Evolutionary conservation across 2,797 vertebrate genomes (phyloP).

Genomic region (Brotula barbata): DNA sequence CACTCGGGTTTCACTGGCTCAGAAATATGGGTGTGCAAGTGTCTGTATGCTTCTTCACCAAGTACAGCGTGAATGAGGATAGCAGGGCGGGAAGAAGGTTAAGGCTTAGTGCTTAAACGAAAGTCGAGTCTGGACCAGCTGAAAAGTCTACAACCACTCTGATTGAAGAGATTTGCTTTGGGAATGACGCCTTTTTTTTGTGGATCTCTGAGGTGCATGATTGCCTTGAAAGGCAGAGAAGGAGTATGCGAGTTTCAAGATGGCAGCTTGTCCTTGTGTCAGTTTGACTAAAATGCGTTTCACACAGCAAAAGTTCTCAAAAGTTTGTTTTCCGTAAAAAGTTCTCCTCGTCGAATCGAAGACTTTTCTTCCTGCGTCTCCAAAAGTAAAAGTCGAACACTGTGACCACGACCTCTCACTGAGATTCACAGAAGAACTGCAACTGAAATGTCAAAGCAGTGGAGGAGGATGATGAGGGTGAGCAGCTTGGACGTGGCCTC

Average conservation of each 20-base stretch:
- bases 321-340: conserved; percentile 55
- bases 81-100: conserved; percentile 76
- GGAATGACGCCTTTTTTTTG: conserved; percentile 73
- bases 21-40: conserved; percentile 82
- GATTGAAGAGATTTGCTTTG: conserved; percentile 69
- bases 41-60: conserved; percentile 74
- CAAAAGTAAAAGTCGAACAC: conserved; percentile 70
- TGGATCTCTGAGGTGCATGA: conserved; percentile 75
- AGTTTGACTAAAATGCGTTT: conserved; percentile 73
- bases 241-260: conserved; percentile 66
- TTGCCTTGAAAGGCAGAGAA: conserved; percentile 68
- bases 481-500: conserved; percentile 69
- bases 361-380: conserved; percentile 57
- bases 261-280: conserved; percentile 72
- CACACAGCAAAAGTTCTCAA: conserved; percentile 51
- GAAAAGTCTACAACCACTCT: conserved; percentile 70
- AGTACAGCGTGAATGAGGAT: conserved; percentile 72
- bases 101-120: conserved; percentile 83
- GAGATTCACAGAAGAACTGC: conserved; percentile 55
- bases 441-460: conserved; percentile 62
- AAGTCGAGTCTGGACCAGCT: conserved; percentile 67
- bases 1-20: conserved; percentile 78
- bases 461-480: conserved; percentile 65
- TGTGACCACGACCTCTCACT: conserved; percentile 62
- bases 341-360: conserved; percentile 57